Base-by-base conservation (phyloP, 2,888 invertebrate genomes). In the Pyrrhopygopsis socrates region DNA sequence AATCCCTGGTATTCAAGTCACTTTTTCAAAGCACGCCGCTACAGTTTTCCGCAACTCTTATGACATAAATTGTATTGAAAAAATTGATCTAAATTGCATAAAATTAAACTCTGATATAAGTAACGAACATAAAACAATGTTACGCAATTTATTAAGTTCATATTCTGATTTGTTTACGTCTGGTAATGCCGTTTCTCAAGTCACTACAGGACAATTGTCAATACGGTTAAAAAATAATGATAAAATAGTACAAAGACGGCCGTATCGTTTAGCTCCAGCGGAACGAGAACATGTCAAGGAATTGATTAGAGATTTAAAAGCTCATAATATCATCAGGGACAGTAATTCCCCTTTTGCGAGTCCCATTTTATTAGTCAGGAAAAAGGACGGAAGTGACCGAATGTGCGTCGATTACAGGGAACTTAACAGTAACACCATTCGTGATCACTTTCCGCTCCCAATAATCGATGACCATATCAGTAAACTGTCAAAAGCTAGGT, bases 391-490 rank as follows among this genome's bases (percentile, higher is more conserved):
- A 13, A 60, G 83, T 0, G 75, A 89, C 50, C 54, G 89, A 22
- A 83, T 89, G 84, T 86, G 84, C 22, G 77, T 68, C 3, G 94
- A 94, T 70, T 91, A 81, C 58, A 67, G 91, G 5, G 88, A 89
- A n/a, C 65, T 89, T 13, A 91, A 91, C 58, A 45, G 27, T 1
- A 91, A 89, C 65, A 91, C 89, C 20, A 22, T 86, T 3, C 60
- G 87, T 1, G 90, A 91, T 65, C 85, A 88, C 68, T 91, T 84
- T 38, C 91, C 92, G 0, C 75, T 91, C 2, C 88, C 90, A 13
- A 20, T 90, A 3, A 92, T 91, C 24, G 74, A 77, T 24, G 90
- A 91, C 34, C 93, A 50, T n/a, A 50, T 50, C 50, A 50, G 50
- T 50, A 50, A 50, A 50, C 8, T 50, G 93, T 29, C 91, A 38